phyloP scores from a whole-genome alignment of 2,113 vertebrate genomes.

The Eclectus roratus region DNA sequence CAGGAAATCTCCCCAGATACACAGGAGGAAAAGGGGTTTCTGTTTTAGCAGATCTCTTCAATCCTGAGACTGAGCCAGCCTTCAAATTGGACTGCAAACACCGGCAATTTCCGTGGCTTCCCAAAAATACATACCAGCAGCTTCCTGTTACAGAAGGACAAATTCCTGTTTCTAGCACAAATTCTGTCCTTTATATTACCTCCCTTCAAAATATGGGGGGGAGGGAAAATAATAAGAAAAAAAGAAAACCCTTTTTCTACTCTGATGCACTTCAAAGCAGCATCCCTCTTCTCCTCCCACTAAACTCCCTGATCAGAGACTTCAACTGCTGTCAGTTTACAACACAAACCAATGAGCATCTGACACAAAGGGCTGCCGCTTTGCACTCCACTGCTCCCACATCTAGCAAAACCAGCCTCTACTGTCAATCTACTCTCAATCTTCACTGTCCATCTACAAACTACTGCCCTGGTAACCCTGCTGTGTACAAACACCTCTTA shows the following conservation, averaged over 20 bases:
- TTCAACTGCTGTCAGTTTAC: background rate
- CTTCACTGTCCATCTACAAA: background rate
- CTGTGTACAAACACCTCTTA: background rate
- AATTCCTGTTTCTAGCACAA: constrained; percentile 47
- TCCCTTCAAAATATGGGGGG: background rate
- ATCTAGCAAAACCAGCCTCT: background rate
- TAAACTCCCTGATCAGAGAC: background rate
- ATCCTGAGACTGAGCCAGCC: background rate
- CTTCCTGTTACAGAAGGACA: constrained; percentile 45
- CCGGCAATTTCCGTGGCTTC: background rate
- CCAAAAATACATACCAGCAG: constrained; percentile 47
- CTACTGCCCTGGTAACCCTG: background rate
- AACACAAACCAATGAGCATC: background rate
- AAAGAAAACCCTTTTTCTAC: background rate
- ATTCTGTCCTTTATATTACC: constrained; percentile 3
- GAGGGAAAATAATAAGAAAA: background rate
- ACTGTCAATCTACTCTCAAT: background rate
- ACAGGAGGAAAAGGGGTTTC: fast-evolving
- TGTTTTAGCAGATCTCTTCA: background rate
- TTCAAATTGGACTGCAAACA: background rate
- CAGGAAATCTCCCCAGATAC: background rate
- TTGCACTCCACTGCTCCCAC: background rate
- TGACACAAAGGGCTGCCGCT: background rate
- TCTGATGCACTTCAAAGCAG: background rate
- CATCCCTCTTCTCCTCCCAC: background rate